These are phyloP conservation scores for Phoebastria nigripes DNA, from an alignment of 2,797 vertebrate genomes.

Conservation along the genomic window DNA sequence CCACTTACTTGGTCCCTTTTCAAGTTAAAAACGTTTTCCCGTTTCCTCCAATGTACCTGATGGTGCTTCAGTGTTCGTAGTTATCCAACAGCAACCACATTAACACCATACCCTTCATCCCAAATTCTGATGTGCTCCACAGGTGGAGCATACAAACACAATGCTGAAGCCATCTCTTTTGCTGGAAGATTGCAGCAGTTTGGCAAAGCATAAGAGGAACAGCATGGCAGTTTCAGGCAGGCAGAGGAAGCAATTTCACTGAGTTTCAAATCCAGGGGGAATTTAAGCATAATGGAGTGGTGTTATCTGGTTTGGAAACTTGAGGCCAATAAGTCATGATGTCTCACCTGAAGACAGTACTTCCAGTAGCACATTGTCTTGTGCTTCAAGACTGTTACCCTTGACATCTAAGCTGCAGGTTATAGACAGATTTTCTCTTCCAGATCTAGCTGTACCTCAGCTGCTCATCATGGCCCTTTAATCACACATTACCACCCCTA, in stretches of 20 bases:
- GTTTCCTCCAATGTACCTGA: background rate
- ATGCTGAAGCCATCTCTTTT: background rate
- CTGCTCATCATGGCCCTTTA: background rate
- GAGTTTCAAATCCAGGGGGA: background rate
- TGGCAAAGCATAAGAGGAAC: background rate
- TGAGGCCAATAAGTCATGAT: background rate
- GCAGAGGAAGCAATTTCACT: background rate
- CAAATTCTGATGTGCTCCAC: background rate
- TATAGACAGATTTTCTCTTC: background rate
- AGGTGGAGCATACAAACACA: background rate
- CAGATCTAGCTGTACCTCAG: background rate
- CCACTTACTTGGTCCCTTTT: background rate
- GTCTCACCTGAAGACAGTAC: background rate
- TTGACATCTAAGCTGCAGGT: background rate
- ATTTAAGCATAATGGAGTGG: background rate
- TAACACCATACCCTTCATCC: background rate
- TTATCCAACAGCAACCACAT: fast-evolving
- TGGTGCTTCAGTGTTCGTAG: background rate
- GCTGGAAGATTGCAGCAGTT: background rate
- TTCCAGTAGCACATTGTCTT: background rate
- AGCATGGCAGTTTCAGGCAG: background rate
- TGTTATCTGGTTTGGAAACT: background rate
- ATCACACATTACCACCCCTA: background rate
- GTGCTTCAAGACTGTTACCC: background rate
- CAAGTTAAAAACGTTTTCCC: background rate